Percentiles rank a stretch among this genome's conserved stretches.
Evolutionary conservation across 2,113 vertebrate species (phyloP).

Genomic region (Tachysurus vachellii): DNA sequence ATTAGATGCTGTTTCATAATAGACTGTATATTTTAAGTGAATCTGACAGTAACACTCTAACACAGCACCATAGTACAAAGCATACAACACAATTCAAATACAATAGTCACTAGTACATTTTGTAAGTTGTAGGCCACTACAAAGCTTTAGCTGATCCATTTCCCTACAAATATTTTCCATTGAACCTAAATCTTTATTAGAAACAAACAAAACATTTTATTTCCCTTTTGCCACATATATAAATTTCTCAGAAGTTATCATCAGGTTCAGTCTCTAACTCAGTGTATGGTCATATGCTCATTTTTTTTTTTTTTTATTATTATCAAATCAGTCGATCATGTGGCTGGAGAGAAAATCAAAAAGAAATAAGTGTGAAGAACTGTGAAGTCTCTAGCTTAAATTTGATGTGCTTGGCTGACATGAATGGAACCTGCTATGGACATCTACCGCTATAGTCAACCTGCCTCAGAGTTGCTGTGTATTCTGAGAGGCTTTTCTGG

Average conservation of each 20-base stretch:
- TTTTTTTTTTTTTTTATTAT: no score
- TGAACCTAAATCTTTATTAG: not conserved
- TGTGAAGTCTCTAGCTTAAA: not conserved
- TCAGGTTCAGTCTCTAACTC: not conserved
- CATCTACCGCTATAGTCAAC: not conserved
- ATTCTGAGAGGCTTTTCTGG: not conserved
- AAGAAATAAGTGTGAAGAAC: not conserved
- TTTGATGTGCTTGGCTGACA: not conserved
- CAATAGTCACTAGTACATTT: not conserved
- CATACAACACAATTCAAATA: not conserved
- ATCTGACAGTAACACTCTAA: not conserved
- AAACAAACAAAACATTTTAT: not conserved
- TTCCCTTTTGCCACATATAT: not conserved
- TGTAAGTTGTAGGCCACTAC: not conserved
- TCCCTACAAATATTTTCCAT: not conserved
- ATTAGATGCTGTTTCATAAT: not conserved
- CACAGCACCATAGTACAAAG: not conserved
- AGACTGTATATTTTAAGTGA: not conserved
- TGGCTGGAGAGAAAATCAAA: not conserved
- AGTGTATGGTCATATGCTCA: no score
- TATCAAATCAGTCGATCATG: not conserved
- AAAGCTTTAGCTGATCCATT: not conserved
- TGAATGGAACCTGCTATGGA: not conserved
- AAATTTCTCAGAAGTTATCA: not conserved
- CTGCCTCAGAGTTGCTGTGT: not conserved